Base-by-base conservation (phyloP, 1,140 invertebrate genomes). In the Cotesia typhae region DNA sequence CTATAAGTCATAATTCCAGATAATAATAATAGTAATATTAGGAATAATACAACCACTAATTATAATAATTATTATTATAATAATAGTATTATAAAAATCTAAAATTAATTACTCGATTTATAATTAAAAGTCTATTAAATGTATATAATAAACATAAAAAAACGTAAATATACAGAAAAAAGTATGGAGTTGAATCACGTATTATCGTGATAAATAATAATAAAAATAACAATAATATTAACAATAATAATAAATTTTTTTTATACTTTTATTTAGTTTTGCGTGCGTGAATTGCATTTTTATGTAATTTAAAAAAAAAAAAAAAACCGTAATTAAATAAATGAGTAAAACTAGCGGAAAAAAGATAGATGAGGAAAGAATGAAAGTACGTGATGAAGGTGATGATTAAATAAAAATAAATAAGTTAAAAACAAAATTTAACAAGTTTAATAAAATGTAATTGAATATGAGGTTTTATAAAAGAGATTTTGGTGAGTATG, bases 331-430 rank as follows among this genome's bases (percentile, higher is more conserved):
- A 57, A 14, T 14, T 57, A 57, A 47, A 67, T 52, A 47, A 52
- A 47, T 28, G 28, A 67, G 65, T 17, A 67, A 52, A 47, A 38
- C 20, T 36, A 35, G 51, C 0, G 35, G 12, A 35, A 68, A 28
- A 35, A 17, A 68, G 35, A n/a, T 47, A 28, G 67, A 55, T 47
- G 36, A 59, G 5, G 51, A 17, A 52, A 61, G 52, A 59, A 12
- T n/a, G 41, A 67, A 47, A 12, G 53, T 4, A 53, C 10, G 14
- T 64, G 28, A 53, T 17, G 47, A 41, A 69, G 68, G 10, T 52
- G 74, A 41, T 55, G 64, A n/a, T 64, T 72, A 57, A 74, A 73
- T 70, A 52, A 72, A 53, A 41, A 37, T 67, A 74, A 75, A 75
- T 64, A 74, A 76, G 60, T 67, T 71, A 66, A 75, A 69, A 79